Evolutionary conservation across 2,888 invertebrate species (phyloP), one percentile per base, ranked within the genome.

Genomic region (Pseudococcus viburni): DNA sequence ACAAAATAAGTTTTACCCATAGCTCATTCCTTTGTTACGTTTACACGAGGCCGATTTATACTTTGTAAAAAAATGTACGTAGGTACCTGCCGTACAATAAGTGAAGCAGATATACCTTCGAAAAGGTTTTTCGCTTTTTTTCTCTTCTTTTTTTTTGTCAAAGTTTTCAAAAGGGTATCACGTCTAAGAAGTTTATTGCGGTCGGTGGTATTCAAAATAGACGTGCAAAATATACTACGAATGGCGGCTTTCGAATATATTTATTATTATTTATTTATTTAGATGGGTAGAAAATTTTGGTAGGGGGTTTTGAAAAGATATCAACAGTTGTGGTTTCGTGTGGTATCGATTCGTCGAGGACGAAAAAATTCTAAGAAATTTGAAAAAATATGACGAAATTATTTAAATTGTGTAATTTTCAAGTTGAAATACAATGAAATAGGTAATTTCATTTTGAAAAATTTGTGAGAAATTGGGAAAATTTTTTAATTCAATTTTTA

Each of bases 21-120:
- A 73, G 68, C 68, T 73, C 68, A 73, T 73, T 73, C 68, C 33
- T 73, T 73, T 73, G 68, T 73, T 73, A 73, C 8, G 59, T 59
- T 59, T 59, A 19, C 59, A 19, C 59, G 59, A 59, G 68, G 33
- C 68, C 68, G 68, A 73, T 73, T 73, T 33, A 33, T 33, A 59
- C 59, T n/a, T 19, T 19, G 19, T 73, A 6, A 22, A 73, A 68
- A 33, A 73, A 73, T 64, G 64, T 73, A 12, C 12, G 26, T 33
- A 33, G 26, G 26, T 33, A 33, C 26, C 26, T 17, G 26, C 0
- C 33, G 15, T 22, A 33, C 11, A 5, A 33, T 26, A 73, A 33
- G 33, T 22, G 11, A 15, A 15, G 26, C 33, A 73, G 68, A 33
- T 73, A 26, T 64, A 19, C 17, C 11, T 51, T 19, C 64, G 64